Evolutionary conservation across 2,888 invertebrate genomes (phyloP).

Genomic region (Diadegma fenestrale): DNA sequence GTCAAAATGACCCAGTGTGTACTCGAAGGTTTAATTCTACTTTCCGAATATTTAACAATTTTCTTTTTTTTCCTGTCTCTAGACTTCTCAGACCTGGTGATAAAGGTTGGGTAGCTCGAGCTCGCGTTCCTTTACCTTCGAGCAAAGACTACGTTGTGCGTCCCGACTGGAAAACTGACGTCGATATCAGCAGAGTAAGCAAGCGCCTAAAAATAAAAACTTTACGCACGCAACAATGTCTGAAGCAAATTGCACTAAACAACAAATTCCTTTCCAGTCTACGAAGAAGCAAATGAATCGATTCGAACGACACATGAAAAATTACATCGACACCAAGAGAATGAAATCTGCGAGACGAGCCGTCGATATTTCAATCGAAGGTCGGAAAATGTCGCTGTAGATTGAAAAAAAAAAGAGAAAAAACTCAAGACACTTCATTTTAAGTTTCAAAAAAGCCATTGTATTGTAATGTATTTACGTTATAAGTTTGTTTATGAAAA

Average conservation of each 20-base stretch:
- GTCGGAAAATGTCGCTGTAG: conserved; percentile 97
- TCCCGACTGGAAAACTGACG: conserved; percentile 95
- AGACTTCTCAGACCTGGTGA: conserved; percentile 95
- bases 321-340: conserved; percentile 94
- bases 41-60: neutral
- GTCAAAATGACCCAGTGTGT: no score
- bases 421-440: neutral
- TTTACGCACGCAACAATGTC: neutral
- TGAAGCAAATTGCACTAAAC: neutral
- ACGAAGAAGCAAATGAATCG: conserved; percentile 94
- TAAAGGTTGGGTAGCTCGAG: conserved; percentile 97
- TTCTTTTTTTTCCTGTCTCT: conserved; percentile 47
- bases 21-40: neutral
- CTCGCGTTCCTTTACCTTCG: conserved; percentile 97
- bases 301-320: conserved; percentile 96
- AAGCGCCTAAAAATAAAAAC: neutral
- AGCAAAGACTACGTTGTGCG: conserved; percentile 98
- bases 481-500: conserved; percentile 59
- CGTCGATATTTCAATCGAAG: conserved; percentile 98
- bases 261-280: conserved; percentile 16
- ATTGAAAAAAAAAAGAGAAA: conserved; percentile 71
- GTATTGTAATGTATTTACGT: conserved; percentile 40
- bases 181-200: conserved; percentile 91
- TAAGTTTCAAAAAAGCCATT: conserved; percentile 24
- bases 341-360: conserved; percentile 93